A percentile compares a stretch with the other conserved stretches of the same genome.
phyloP scores from a whole-genome alignment of 2,888 invertebrate species.

The Nomada ruficornis region DNA sequence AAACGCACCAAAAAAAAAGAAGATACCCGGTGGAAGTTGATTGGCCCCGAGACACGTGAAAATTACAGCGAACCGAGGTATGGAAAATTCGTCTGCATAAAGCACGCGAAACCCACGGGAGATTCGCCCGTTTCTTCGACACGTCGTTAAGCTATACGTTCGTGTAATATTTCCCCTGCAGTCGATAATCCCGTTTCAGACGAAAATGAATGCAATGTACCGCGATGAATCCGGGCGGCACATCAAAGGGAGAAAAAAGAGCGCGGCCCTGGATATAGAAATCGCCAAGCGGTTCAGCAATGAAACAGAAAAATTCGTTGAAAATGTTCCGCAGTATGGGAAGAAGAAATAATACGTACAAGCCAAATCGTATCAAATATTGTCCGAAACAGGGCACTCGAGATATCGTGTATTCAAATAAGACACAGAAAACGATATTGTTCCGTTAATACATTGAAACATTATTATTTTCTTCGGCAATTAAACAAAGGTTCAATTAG shows the following conservation, averaged over 20 bases:
- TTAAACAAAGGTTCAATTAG: background rate
- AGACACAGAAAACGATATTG: too few relatives aligned
- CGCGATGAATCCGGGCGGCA: constrained; percentile 16
- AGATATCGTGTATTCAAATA: too few relatives aligned
- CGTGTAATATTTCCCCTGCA: constrained; percentile 42
- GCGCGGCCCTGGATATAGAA: constrained; percentile 1
- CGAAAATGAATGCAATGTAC: constrained; percentile 44
- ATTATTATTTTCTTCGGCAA: background rate
- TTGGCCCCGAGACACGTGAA: constrained; percentile 10
- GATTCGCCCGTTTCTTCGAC: constrained; percentile 39
- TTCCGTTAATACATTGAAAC: background rate
- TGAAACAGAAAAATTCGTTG: constrained; percentile 48
- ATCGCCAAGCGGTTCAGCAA: constrained; percentile 24
- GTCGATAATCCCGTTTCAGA: constrained; percentile 42
- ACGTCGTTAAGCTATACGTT: constrained; percentile 30
- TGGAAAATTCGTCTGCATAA: constrained; percentile 21
- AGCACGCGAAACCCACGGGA: background rate
- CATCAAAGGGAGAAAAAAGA: constrained; percentile 12
- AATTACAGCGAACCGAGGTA: constrained; percentile 27
- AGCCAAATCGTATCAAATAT: background rate
- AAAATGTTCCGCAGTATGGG: constrained; percentile 24
- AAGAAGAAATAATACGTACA: background rate
- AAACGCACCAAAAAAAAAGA: background rate
- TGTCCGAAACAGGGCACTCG: background rate
- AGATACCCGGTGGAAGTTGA: constrained; percentile 3